Base-by-base conservation (phyloP, 1,140 invertebrate species). In the Drosophila seguyi region DNA sequence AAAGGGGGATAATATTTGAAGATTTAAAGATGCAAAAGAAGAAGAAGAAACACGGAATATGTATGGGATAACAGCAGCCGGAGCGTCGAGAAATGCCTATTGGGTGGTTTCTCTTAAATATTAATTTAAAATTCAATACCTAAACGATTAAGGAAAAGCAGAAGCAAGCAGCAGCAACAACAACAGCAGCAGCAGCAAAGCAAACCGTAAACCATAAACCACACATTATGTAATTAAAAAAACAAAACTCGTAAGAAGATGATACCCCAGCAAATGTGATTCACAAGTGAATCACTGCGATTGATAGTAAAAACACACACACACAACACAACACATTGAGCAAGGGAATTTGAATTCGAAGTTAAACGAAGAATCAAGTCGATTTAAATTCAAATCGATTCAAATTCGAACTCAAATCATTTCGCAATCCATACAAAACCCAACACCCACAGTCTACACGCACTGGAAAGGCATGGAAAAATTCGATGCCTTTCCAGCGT, bases 41-140 rank as follows among this genome's bases (percentile, higher is more conserved):
- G 25, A 34, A 10, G 7, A 55, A 34, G 39, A 6, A 45, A 39
- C 53, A 39, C 25, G 41, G 50, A 34, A 22, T 4, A 31, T 31
- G 1, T 31, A 10, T n/a, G 13, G 44, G 10, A 31, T 18, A 63
- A 36, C 34, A 22, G 16, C 18, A 31, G 42, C 50, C 13, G 50
- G 29, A 58, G 42, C 45, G 25, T 48, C 2, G 47, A 50, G 47
- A 29, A 50, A 50, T 48, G 57, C 39, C 20, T 13, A 55, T 25
- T 61, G 79, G 61, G 82, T 76, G 83, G 83, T 83, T 86, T 88
- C 83, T 83, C 82, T 55, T 38, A 55, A 83, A 83, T 72, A 84
- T 84, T 84, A 88, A 87, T 80, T 83, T 88, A 71, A 79, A 84
- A 88, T 80, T 83, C 83, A 88, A 87, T 87, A 80, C 75, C 80